Percentiles rank a stretch among this genome's conserved stretches.
Conservation (phyloP, 2,113 vertebrate genomes). For the Zosterops hypoxanthus region DNA sequence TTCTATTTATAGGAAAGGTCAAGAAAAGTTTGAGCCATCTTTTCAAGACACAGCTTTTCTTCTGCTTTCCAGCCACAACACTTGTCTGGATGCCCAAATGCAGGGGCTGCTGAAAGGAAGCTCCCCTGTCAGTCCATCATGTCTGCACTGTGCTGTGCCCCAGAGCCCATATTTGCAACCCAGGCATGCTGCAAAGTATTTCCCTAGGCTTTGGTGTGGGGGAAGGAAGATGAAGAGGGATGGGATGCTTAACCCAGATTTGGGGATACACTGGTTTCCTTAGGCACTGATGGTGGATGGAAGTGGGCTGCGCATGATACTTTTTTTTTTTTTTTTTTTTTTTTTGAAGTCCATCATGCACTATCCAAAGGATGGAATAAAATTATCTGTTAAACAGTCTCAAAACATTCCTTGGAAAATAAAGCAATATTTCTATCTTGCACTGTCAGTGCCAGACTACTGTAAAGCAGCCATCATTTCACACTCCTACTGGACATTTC, state of each 20-base stretch:
- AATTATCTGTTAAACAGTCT: not conserved
- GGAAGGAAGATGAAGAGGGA: not conserved
- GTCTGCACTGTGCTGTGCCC: not conserved
- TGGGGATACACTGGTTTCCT: not conserved
- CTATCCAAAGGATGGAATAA: not conserved
- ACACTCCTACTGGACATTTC: not conserved
- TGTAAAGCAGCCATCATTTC: not conserved
- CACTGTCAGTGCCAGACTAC: not conserved
- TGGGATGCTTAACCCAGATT: not conserved
- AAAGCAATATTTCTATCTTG: not conserved
- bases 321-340: not conserved
- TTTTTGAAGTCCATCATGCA: not conserved
- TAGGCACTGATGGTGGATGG: not conserved
- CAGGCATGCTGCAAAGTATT: not conserved
- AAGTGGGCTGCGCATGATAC: not conserved
- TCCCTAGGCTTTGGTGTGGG: not conserved
- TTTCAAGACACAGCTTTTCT: not conserved
- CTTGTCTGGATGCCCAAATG: not conserved
- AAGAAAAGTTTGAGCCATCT: slow-evolving; percentile 4
- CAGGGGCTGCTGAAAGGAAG: not conserved
- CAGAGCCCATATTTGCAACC: not conserved
- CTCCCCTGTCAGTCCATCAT: not conserved
- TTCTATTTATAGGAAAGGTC: slow-evolving; percentile 41
- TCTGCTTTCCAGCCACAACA: slow-evolving; percentile 4
- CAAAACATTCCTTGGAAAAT: not conserved